Base-by-base conservation (phyloP, 2,888 invertebrate genomes). In the Lasioglossum leucozonium region DNA sequence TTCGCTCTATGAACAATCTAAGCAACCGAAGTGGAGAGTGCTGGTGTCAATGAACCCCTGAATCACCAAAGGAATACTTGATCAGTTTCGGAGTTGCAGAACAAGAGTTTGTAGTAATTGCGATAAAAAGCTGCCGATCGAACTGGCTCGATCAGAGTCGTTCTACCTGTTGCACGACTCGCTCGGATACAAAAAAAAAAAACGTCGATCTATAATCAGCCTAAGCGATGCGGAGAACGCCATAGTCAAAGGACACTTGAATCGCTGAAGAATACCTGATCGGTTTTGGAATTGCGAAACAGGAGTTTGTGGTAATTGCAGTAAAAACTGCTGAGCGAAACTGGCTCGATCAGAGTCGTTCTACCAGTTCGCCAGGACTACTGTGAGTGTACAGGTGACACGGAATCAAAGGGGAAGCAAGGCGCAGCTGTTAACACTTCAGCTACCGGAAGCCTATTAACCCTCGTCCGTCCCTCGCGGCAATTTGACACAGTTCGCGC, bases 331-430 rank as follows among this genome's bases (percentile, higher is more conserved):
- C 8, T 22, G 18, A 22, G 34, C 34, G n/a, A 8, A 34, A 30
- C 34, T 30, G 18, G 34, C 65, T 30, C 65, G 65, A 37, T 18
- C 37, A 3, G 11, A 65, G 37, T 37, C 10, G 22, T 67, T 37
- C 34, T 37, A 67, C 37, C 37, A 40, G 67, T 67, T 37, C 40
- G 34, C 30, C 37, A 11, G 22, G 67, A 11, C 37, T 22, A 2
- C 34, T 22, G 11, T 1, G 37, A 67, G 67, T 16, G n/a, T 40
- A 51, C 72, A 51, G 78, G 78, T 78, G 78, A 78, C n/a, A 37
- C n/a, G 26, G n/a, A 55, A 37, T 78, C 72, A 44, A 16, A 26
- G 55, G 22, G 34, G 67, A 40, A 67, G 26, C 26, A 34, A 73
- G 58, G 58, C 26, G 58, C 74, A 58, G n/a, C 40, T 55, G 34